Conservation (phyloP, 2,888 invertebrate species). For the Drosophila paracracens region DNA sequence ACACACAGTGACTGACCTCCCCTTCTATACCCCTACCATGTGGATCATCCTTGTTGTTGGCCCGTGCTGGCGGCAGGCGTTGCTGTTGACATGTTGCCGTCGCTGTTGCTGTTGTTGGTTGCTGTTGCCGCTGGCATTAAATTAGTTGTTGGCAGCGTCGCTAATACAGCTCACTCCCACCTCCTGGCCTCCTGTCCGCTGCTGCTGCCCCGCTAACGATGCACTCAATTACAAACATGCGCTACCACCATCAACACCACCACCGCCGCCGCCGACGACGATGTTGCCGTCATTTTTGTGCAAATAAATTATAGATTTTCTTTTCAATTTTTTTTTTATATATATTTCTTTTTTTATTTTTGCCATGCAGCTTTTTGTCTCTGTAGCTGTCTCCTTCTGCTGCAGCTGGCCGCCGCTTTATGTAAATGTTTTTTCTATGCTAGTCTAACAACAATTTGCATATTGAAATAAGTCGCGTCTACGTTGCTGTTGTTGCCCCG, state of each 20-base stretch:
- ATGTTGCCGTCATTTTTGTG: conserved; percentile 60
- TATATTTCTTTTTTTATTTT: conserved; percentile 29
- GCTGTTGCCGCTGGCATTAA: conserved; percentile 74
- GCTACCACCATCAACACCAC: conserved; percentile 42
- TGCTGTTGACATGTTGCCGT: conserved; percentile 77
- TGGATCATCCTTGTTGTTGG: conserved; percentile 55
- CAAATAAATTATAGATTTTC: conserved; percentile 76
- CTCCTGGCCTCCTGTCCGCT: conserved; percentile 18
- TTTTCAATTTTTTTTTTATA: conserved; percentile 40
- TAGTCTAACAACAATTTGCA: conserved; percentile 66
- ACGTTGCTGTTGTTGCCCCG: conserved; percentile 44
- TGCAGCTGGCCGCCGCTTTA: conserved; percentile 54
- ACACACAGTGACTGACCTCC: conserved; percentile 24
- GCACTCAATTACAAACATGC: conserved; percentile 74
- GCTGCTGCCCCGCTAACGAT: conserved; percentile 66
- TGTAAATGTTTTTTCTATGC: conserved; percentile 45
- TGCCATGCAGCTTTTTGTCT: conserved; percentile 42
- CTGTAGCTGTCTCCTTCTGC: conserved; percentile 52
- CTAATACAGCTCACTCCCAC: conserved; percentile 64
- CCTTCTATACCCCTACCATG: not conserved
- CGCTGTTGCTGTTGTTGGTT: conserved; percentile 52
- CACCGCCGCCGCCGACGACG: conserved; percentile 37
- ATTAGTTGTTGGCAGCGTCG: conserved; percentile 79
- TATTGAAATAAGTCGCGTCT: conserved; percentile 60
- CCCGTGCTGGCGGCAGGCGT: conserved; percentile 62